Conservation (phyloP, 2,113 vertebrate genomes). For the Oncorhynchus keta region DNA sequence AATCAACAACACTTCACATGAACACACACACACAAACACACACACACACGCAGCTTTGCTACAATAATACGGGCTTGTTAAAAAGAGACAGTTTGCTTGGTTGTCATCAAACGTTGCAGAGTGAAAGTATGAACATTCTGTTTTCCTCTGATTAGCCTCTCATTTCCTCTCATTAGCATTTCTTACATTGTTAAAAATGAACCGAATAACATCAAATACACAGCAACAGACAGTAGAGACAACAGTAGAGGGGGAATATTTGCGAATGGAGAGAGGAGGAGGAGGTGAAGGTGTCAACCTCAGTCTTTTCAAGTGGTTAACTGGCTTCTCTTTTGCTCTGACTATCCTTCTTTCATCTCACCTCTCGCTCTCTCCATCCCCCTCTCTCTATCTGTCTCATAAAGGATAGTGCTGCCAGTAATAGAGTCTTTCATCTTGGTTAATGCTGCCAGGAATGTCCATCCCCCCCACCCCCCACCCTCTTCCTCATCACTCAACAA, state of each 20-base stretch:
- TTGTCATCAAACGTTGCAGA: neutral
- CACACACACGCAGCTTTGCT: neutral
- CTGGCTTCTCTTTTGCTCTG: slow-evolving; percentile 74
- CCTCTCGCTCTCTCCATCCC: slow-evolving; percentile 65
- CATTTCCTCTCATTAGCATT: slow-evolving; percentile 44
- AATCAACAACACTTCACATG: slow-evolving; percentile 2
- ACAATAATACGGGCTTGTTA: neutral
- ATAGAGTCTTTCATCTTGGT: slow-evolving; percentile 61
- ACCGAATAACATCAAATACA: slow-evolving; percentile 53
- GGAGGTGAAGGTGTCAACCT: slow-evolving; percentile 76
- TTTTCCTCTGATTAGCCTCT: slow-evolving; percentile 45
- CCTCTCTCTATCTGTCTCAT: slow-evolving; percentile 78
- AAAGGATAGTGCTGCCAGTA: slow-evolving; percentile 78
- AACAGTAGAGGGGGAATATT: slow-evolving; percentile 65
- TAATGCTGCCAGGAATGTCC: slow-evolving; percentile 77
- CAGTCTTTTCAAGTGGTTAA: slow-evolving; percentile 79
- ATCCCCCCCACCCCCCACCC: slow-evolving; percentile 18
- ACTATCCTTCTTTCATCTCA: slow-evolving; percentile 76
- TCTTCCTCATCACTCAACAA: slow-evolving; percentile 18
- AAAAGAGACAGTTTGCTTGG: neutral
- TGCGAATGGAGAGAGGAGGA: slow-evolving; percentile 64
- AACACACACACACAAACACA: slow-evolving; percentile 11
- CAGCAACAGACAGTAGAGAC: slow-evolving; percentile 19
- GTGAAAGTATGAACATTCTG: slow-evolving; percentile 36
- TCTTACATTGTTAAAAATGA: slow-evolving; percentile 45